Base-by-base conservation (phyloP, 2,113 vertebrate genomes). In the Oplegnathus fasciatus region DNA sequence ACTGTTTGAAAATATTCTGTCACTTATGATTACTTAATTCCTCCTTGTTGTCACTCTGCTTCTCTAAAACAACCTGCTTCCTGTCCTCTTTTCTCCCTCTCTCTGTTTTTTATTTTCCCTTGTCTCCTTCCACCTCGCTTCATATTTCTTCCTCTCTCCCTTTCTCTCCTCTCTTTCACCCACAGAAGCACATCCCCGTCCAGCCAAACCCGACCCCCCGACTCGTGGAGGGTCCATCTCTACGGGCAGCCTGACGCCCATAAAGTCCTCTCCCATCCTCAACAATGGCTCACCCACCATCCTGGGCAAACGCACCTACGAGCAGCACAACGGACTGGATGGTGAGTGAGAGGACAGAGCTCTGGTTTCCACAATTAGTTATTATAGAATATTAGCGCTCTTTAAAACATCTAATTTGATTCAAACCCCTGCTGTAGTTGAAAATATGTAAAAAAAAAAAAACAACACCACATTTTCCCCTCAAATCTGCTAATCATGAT, bases 281-380 rank as follows among this genome's bases (percentile, higher is more conserved):
- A 99, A 98, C 95, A 98, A 96, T n/a, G 97, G 98, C 85, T 99
- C 98, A 0, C 98, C 98, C 64, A 99, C 98, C 91, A 99, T 99
- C 93, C 94, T 99, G 88, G 98, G 98, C 82, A 99, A 99, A 83
- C 96, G 98, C 88, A 96, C 94, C 95, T 99, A 99, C 0, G 98
- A 99, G 58, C 98, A 99, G 89, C 98, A 99, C 96, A 99, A 99
- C 26, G 98, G 98, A 71, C 95, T 98, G 86, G 98, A 99, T 52
- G 97, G 98, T 99, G 95, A 96, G 96, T 85, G 75, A 48, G 18
- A 9, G 37, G 30, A 15, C 42, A 9, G 28, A 22, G 48, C 48
- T 50, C 28, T 37, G 73, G 20, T 52, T 32, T 81, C 48, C 26
- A 9, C 14, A 11, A 2, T 20, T 8, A 64, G 17, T 40, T 64